Percentiles rank a stretch among this genome's conserved stretches.
Conservation (phyloP, 2,797 vertebrate species). For the Peromyscus melanophrys region DNA sequence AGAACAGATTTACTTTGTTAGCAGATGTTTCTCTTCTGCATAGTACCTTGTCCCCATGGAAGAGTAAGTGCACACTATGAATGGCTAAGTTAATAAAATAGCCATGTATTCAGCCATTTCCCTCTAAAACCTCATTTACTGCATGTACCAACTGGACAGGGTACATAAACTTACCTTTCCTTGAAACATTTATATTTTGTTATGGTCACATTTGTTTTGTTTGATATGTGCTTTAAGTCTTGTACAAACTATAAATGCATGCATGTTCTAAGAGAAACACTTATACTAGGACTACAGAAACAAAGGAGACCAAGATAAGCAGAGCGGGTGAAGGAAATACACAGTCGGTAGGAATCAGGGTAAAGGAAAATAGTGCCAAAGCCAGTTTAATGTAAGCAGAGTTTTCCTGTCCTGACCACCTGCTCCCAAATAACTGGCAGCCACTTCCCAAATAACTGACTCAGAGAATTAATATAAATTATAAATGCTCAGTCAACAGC, state of each 20-base stretch:
- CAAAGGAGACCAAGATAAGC: background rate
- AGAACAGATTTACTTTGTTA: background rate
- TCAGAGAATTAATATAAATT: too few species aligned
- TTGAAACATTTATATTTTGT: background rate
- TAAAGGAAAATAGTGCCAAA: background rate
- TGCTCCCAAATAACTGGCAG: too few species aligned
- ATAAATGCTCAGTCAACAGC: too few species aligned
- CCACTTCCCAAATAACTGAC: too few species aligned
- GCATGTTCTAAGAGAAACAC: background rate
- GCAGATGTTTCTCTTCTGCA: background rate
- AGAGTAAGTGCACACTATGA: background rate
- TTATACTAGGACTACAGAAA: background rate
- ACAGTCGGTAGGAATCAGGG: background rate
- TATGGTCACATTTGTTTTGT: background rate
- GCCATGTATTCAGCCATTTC: too few species aligned
- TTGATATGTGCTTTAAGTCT: background rate
- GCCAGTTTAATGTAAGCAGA: background rate
- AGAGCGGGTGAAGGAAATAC: background rate
- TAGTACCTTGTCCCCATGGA: background rate
- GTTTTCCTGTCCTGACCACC: too few species aligned
- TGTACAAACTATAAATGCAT: background rate
- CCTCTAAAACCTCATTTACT: background rate
- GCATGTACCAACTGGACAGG: background rate
- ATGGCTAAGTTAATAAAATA: background rate
- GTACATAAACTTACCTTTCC: background rate